phyloP scores from a whole-genome alignment of 37 sponge, comb jelly and placozoan genomes.

The Cliona cf. orientalis region DNA sequence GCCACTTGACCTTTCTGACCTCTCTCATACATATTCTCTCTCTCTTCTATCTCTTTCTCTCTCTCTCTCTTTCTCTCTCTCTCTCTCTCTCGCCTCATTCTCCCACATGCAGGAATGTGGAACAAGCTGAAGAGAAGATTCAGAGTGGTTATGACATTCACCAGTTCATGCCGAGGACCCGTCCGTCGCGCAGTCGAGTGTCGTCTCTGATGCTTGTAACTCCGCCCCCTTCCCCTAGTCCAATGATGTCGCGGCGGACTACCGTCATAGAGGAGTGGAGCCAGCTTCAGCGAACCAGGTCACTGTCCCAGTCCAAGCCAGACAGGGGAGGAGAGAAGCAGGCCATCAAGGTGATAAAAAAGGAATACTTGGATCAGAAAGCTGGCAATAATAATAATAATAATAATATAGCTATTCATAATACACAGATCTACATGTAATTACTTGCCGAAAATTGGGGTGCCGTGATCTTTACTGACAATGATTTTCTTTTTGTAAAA shows the following conservation, averaged over 20 bases:
- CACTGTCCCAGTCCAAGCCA: constrained; percentile 8
- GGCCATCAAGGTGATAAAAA: too few relatives aligned
- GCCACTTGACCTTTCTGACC: too few relatives aligned
- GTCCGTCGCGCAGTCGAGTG: background rate
- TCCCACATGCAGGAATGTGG: constrained; percentile 4
- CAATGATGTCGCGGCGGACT: constrained; percentile 15
- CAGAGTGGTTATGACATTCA: constrained; percentile 20
- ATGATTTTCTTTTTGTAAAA: too few relatives aligned
- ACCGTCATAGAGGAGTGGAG: constrained; percentile 24
- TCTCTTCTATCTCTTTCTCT: background rate
- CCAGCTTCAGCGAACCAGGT: constrained; percentile 12
- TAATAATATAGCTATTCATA: too few relatives aligned
- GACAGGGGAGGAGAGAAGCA: constrained; percentile 5
- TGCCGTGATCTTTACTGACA: too few relatives aligned
- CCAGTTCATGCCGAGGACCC: background rate
- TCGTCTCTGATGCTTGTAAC: background rate
- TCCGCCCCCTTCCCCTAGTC: background rate
- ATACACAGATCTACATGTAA: too few relatives aligned
- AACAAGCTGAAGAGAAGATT: constrained; percentile 18
- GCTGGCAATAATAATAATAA: too few relatives aligned
- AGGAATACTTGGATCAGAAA: too few relatives aligned
- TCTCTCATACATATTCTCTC: too few relatives aligned
- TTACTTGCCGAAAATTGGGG: too few relatives aligned
- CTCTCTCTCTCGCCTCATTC: background rate
- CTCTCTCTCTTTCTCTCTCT: background rate